These are phyloP conservation scores for Melanotaenia parkinsoni DNA, from an alignment of 2,797 vertebrate species.

Conservation along the genomic window DNA sequence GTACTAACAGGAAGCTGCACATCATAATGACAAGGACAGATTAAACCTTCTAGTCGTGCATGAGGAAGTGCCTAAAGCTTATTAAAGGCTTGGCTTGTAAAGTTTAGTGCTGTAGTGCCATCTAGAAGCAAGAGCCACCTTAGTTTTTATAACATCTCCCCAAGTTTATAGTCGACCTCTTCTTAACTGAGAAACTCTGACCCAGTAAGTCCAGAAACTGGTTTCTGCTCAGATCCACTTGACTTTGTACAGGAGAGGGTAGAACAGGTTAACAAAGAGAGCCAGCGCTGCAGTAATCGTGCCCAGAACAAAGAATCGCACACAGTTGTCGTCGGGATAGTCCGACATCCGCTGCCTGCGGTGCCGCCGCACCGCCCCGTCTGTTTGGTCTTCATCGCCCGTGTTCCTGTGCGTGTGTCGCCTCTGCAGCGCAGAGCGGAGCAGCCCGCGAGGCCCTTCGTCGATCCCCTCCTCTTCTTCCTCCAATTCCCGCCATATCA, in stretches of 20 bases:
- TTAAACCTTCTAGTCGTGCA: neutral
- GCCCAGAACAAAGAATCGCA: slow-evolving; percentile 92
- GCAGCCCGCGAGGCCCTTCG: slow-evolving; percentile 66
- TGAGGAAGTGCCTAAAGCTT: neutral
- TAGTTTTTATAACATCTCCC: neutral
- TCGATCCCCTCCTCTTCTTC: slow-evolving; percentile 89
- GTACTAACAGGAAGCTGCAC: neutral
- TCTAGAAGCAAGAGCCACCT: neutral
- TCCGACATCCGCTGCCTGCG: slow-evolving; percentile 77
- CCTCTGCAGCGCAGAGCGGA: slow-evolving; percentile 68
- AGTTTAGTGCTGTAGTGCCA: neutral
- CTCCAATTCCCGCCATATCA: slow-evolving; percentile 99
- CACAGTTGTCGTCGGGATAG: slow-evolving; percentile 87
- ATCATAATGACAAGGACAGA: neutral
- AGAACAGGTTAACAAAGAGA: slow-evolving; percentile 91
- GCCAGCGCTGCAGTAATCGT: slow-evolving; percentile 90
- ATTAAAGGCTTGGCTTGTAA: slow-evolving; percentile 20
- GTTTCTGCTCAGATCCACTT: slow-evolving; percentile 78
- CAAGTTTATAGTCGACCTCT: no score
- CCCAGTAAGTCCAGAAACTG: neutral
- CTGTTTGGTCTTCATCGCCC: slow-evolving; percentile 75
- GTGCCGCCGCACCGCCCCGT: slow-evolving; percentile 73
- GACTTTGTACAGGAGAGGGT: slow-evolving; percentile 88
- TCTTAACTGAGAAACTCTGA: neutral
- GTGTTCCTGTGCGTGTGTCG: slow-evolving; percentile 53